Conservation (phyloP, 2,113 vertebrate genomes). For the Pedetes capensis region DNA sequence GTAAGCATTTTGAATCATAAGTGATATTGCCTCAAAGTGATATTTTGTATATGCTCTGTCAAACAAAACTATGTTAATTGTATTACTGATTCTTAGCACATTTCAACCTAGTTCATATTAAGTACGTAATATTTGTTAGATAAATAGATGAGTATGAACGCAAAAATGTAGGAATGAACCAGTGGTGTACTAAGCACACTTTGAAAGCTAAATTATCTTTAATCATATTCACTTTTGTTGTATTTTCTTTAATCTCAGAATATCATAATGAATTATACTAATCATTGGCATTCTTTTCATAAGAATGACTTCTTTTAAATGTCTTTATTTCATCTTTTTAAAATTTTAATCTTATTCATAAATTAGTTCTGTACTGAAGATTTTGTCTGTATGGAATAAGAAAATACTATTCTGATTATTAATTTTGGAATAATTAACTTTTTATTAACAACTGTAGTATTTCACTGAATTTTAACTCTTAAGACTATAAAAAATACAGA, state of each 20-base stretch:
- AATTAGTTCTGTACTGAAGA: not conserved
- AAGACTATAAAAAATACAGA: not conserved
- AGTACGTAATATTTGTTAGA: not conserved
- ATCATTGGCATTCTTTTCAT: not conserved
- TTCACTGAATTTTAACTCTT: constrained; percentile 7
- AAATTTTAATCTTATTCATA: not conserved
- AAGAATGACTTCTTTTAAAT: not conserved
- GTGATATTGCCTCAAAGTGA: not conserved
- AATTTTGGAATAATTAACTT: constrained; percentile 11
- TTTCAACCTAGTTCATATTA: not conserved
- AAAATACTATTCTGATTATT: not conserved
- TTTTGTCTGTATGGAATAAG: not conserved
- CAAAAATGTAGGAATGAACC: not conserved
- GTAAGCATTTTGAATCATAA: not conserved
- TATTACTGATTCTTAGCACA: not conserved
- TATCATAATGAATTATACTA: not conserved
- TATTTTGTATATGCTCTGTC: not conserved
- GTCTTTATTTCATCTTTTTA: not conserved
- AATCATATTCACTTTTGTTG: not conserved
- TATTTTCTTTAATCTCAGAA: not conserved
- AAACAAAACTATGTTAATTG: not conserved
- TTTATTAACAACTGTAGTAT: not conserved
- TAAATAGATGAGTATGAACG: not conserved
- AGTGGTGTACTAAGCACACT: not conserved
- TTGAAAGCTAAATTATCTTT: constrained; percentile 27